Evolutionary conservation across 2,797 vertebrate genomes (phyloP).

Genomic region (Chiloscyllium punctatum): DNA sequence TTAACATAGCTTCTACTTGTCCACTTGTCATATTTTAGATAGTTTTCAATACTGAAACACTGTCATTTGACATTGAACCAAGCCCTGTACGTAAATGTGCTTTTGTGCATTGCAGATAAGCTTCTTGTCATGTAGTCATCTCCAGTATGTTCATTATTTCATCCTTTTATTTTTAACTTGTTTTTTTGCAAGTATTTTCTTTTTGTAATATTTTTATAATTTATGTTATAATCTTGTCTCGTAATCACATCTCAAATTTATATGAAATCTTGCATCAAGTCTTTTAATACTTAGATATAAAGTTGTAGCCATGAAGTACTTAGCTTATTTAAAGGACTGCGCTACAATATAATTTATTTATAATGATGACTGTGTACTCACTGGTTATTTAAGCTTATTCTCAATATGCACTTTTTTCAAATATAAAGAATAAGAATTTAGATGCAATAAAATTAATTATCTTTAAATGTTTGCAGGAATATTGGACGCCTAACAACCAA

Average conservation of each 20-base stretch:
- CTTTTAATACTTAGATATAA: background rate
- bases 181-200: background rate
- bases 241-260: background rate
- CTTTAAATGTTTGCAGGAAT: constrained; percentile 66
- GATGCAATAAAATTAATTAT: background rate
- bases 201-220: background rate
- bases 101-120: background rate
- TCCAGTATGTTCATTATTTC: background rate
- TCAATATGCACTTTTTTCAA: background rate
- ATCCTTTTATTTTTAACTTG: background rate
- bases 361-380: background rate
- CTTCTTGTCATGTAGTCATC: background rate
- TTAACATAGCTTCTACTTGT: background rate
- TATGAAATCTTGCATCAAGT: background rate
- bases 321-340: background rate
- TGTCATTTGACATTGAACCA: background rate
- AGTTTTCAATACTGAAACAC: background rate
- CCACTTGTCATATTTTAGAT: background rate
- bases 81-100: background rate
- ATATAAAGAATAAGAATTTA: background rate
- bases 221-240: background rate
- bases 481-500: constrained; percentile 97
- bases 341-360: background rate
- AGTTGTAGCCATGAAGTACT: background rate
- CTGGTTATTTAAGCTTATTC: background rate